Evolutionary conservation across 1,140 invertebrate species (phyloP).

Genomic region (Bombus pyrosoma): DNA sequence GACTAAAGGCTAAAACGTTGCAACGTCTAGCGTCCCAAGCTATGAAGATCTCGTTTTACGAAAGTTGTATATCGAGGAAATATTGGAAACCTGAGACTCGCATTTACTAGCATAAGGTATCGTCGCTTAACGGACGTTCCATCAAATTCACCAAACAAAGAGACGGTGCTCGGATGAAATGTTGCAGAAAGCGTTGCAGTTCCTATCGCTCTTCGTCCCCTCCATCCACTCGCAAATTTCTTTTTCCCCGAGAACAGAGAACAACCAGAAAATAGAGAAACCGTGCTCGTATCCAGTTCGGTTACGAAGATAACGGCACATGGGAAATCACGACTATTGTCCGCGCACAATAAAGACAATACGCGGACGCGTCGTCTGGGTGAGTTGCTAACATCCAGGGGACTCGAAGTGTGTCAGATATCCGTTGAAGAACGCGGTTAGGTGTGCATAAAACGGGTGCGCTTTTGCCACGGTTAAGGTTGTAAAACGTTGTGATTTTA

Average conservation of each 20-base stretch:
- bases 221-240: background rate
- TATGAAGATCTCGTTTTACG: background rate
- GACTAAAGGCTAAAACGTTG: background rate
- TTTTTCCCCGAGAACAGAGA: background rate
- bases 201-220: too few species aligned
- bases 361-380: background rate
- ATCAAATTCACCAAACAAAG: background rate
- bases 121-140: background rate
- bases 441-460: background rate
- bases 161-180: background rate
- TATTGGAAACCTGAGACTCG: background rate
- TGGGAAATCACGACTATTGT: constrained; percentile 51
- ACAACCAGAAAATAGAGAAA: background rate
- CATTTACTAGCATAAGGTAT: background rate
- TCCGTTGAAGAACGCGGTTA: constrained; percentile 1
- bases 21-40: background rate
- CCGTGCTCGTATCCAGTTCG: background rate
- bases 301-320: constrained; percentile 19
- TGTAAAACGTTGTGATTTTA: constrained; percentile 6
- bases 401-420: constrained; percentile 16
- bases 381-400: background rate
- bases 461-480: background rate
- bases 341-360: constrained; percentile 21
- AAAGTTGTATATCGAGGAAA: background rate
- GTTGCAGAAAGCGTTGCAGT: background rate